Base-by-base conservation (phyloP, 2,113 vertebrate genomes). In the Sceloporus tristichus region DNA sequence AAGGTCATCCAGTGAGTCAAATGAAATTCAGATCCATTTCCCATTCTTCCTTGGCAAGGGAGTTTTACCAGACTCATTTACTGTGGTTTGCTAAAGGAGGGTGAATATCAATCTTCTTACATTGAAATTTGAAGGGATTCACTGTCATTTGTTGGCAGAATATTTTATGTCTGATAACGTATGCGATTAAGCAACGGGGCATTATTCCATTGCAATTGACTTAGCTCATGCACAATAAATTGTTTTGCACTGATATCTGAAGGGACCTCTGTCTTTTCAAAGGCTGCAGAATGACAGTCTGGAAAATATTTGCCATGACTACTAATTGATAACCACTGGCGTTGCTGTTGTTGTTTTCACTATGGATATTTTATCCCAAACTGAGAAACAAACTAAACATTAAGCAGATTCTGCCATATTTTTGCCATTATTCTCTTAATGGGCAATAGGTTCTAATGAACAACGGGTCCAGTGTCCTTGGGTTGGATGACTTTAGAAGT, bases 1-100 rank as follows among this genome's bases (percentile, higher is more conserved):
- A 91, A 75, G 59, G 54, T 83, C 71, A 90, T 87, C 25, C 18
- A 75, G 11, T 29, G 84, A 78, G 75, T 48, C n/a, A 81, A 42
- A 80, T 59, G 84, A 70, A 0, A 23, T 74, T 16, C 27, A 90
- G 85, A 68, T 73, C 4, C 85, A 23, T 23, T 90, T 48, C 79
- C n/a, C 76, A n/a, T 53, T 66, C 38, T 91, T 48, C 7, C 5
- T 74, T 84, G n/a, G 85, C 90, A 38, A 71, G 80, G 70, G 16
- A 88, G 68, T 82, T 87, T 53, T 89, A 14, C 66, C 8, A 27
- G 0, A 2, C 0, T 19, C 54, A 16, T 34, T 65, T 54, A 21
- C 3, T 88, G 42, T 53, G 87, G 10, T 42, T 29, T 75, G 77
- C 14, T 0, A 0, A 14, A 38, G 86, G 54, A 92, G 70, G 19